phyloP scores from a whole-genome alignment of 1,140 invertebrate genomes.

The Tetramorium alpestre region DNA sequence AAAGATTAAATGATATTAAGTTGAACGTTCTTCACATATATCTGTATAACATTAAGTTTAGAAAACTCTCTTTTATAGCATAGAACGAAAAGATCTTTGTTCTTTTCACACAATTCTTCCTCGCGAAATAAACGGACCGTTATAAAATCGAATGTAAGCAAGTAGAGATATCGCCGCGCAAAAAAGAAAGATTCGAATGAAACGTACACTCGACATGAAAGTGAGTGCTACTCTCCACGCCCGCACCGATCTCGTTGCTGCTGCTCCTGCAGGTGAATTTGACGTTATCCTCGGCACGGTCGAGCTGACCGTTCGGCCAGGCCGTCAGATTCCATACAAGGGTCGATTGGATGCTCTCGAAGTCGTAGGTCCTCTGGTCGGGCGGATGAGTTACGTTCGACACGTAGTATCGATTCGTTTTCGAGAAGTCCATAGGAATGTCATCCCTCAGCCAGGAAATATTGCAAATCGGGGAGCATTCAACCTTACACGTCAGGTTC shows the following conservation, averaged over 20 bases:
- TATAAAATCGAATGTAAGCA: conserved; percentile 5
- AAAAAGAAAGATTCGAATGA: conserved; percentile 20
- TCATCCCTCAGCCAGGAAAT: conserved; percentile 94
- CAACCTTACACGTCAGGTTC: conserved; percentile 93
- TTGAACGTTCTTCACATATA: neutral
- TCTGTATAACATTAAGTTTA: neutral
- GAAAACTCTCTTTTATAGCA: neutral
- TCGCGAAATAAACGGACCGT: neutral
- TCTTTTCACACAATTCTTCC: no score
- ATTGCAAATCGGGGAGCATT: conserved; percentile 94
- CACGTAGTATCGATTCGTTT: conserved; percentile 89
- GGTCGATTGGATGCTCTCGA: conserved; percentile 94
- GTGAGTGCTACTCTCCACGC: conserved; percentile 92
- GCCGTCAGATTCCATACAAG: conserved; percentile 93
- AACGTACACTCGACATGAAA: conserved; percentile 96
- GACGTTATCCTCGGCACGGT: conserved; percentile 91
- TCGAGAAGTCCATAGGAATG: conserved; percentile 87
- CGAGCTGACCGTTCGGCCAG: conserved; percentile 92
- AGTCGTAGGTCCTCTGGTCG: conserved; percentile 92
- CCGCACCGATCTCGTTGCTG: conserved; percentile 90
- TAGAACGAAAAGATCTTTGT: neutral
- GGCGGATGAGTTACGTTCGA: conserved; percentile 87
- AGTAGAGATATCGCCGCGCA: neutral
- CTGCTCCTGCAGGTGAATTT: conserved; percentile 94
- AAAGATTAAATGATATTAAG: neutral